Evolutionary conservation across 2,113 vertebrate genomes (phyloP).

Genomic region (Xenopus borealis): DNA sequence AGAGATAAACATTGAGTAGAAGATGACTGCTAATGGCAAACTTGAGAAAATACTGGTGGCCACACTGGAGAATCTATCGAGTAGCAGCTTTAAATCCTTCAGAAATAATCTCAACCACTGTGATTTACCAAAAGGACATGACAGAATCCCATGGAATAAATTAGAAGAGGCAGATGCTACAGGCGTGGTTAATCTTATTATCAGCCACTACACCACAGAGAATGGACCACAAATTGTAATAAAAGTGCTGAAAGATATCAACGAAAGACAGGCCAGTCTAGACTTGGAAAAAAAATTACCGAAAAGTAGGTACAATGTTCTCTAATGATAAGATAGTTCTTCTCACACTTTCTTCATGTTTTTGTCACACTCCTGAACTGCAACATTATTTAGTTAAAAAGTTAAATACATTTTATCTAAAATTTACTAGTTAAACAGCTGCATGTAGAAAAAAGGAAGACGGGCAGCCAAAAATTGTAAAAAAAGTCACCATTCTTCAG

Average conservation of each 20-base stretch:
- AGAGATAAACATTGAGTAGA: too few species aligned
- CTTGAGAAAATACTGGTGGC: not conserved
- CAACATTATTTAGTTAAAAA: too few species aligned
- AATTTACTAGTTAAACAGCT: too few species aligned
- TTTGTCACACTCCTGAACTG: too few species aligned
- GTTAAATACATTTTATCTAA: too few species aligned
- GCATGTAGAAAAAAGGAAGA: too few species aligned
- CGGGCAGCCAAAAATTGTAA: too few species aligned
- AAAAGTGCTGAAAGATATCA: not conserved
- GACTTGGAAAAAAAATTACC: not conserved
- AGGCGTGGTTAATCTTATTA: not conserved
- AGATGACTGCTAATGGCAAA: too few species aligned
- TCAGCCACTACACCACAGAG: not conserved
- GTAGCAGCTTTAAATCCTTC: not conserved
- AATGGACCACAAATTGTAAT: not conserved
- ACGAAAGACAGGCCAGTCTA: constrained; percentile 3
- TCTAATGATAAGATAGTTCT: too few species aligned
- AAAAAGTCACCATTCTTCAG: too few species aligned
- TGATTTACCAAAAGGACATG: not conserved
- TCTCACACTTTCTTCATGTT: too few species aligned
- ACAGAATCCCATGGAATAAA: not conserved
- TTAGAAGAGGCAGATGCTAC: not conserved
- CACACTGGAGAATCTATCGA: not conserved
- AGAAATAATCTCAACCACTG: not conserved
- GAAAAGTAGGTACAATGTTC: not conserved